Conservation (phyloP, 2,113 vertebrate genomes). For the Antechinus flavipes region DNA sequence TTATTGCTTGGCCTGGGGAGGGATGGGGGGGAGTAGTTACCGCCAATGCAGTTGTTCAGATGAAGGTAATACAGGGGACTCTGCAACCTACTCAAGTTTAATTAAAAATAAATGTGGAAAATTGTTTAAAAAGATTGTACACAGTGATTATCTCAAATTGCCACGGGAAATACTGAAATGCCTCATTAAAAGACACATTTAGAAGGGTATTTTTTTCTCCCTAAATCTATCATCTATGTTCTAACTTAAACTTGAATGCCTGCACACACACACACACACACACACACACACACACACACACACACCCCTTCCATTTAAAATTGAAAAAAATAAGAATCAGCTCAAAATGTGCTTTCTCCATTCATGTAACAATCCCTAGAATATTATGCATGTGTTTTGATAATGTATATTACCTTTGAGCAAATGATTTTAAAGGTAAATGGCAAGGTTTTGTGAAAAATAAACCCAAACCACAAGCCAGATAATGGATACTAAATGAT, state of each 20-base stretch:
- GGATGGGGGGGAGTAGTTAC: not conserved
- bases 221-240: slow-evolving; percentile 72
- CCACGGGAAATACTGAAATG: slow-evolving; percentile 61
- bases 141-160: slow-evolving; percentile 71
- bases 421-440: slow-evolving; percentile 51
- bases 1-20: slow-evolving; percentile 11
- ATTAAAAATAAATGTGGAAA: slow-evolving; percentile 76
- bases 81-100: slow-evolving; percentile 45
- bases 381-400: slow-evolving; percentile 48
- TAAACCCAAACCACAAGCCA: slow-evolving; percentile 36
- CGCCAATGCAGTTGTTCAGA: slow-evolving; percentile 42
- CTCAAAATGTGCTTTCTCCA: slow-evolving; percentile 47
- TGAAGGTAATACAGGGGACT: slow-evolving; percentile 63
- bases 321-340: not conserved
- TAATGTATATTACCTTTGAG: slow-evolving; percentile 1
- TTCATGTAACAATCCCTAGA: slow-evolving; percentile 5
- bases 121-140: slow-evolving; percentile 71
- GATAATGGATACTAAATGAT: slow-evolving; percentile 48
- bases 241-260: slow-evolving; percentile 57
- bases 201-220: slow-evolving; percentile 66
- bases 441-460: slow-evolving; percentile 23
- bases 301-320: slow-evolving; percentile 56
- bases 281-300: not conserved
- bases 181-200: slow-evolving; percentile 79
- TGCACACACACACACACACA: not conserved